Conservation (phyloP, 2,797 vertebrate genomes). For the Cuniculus paca region DNA sequence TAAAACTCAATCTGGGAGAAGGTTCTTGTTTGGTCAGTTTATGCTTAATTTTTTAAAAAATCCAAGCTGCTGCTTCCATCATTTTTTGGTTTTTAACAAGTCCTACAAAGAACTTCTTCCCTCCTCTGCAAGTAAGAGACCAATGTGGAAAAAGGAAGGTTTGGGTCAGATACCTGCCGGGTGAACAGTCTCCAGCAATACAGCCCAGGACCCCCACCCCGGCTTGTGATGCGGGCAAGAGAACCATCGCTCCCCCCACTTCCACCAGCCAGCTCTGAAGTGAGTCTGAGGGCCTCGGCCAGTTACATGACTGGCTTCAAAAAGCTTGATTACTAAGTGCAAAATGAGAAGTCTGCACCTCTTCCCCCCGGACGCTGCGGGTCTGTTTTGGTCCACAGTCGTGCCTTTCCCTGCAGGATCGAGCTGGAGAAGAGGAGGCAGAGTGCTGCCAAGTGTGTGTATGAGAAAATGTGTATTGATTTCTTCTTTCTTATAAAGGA, state of each 20-base stretch:
- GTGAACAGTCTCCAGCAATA: background rate
- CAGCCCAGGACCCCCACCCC: background rate
- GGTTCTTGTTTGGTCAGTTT: background rate
- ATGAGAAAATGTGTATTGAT: slow-evolving; percentile 84
- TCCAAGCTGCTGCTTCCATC: background rate
- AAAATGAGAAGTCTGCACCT: slow-evolving; percentile 27
- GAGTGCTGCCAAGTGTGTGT: slow-evolving; percentile 60
- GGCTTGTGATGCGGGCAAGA: background rate
- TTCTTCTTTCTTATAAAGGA: slow-evolving; percentile 80
- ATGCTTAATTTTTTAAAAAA: background rate
- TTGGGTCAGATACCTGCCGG: background rate
- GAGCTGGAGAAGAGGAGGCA: background rate
- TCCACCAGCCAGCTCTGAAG: background rate
- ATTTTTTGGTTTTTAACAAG: slow-evolving; percentile 37
- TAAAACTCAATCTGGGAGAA: slow-evolving; percentile 2
- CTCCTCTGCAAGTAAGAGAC: background rate
- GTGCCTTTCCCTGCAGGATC: background rate
- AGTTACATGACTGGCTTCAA: background rate
- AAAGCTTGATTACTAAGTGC: slow-evolving; percentile 41
- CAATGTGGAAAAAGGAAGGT: background rate
- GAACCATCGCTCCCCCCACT: background rate
- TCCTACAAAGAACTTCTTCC: slow-evolving; percentile 30
- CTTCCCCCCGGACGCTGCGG: background rate
- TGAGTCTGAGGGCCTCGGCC: background rate
- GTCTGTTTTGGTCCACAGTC: background rate